A percentile compares a stretch with the other conserved stretches of the same genome.
Conservation (phyloP, 2,888 invertebrate genomes). For the Heterodera filipjevi region DNA sequence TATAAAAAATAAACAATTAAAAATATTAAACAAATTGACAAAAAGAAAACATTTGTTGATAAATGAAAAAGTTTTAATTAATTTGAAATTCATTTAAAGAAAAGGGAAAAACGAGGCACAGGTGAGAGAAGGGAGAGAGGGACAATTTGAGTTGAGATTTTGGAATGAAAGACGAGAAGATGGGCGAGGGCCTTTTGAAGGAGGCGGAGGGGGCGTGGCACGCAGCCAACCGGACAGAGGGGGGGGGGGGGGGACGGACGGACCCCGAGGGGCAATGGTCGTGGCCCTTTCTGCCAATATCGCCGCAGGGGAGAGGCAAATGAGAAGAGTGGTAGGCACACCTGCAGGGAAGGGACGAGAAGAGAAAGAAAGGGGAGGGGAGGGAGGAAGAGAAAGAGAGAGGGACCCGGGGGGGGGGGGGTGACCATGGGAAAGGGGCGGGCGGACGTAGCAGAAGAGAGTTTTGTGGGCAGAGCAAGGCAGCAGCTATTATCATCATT, state of each 20-base stretch:
- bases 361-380: neutral
- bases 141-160: neutral
- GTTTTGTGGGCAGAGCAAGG: conserved; percentile 1
- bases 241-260: neutral
- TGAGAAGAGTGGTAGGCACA: neutral
- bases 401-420: neutral
- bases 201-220: neutral
- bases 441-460: neutral
- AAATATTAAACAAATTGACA: neutral
- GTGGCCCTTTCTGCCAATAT: conserved; percentile 9
- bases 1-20: neutral
- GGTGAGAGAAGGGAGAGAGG: neutral
- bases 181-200: neutral
- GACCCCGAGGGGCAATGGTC: neutral
- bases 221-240: neutral
- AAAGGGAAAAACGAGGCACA: neutral
- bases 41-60: neutral
- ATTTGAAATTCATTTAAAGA: too few species aligned
- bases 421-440: conserved; percentile 12
- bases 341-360: neutral
- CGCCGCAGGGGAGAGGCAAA: conserved; percentile 1
- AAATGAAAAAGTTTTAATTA: neutral
- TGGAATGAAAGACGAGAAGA: neutral
- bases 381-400: neutral
- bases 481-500: conserved; percentile 9